Conservation (phyloP, 2,888 invertebrate genomes). For the Clepsis dumicolana region DNA sequence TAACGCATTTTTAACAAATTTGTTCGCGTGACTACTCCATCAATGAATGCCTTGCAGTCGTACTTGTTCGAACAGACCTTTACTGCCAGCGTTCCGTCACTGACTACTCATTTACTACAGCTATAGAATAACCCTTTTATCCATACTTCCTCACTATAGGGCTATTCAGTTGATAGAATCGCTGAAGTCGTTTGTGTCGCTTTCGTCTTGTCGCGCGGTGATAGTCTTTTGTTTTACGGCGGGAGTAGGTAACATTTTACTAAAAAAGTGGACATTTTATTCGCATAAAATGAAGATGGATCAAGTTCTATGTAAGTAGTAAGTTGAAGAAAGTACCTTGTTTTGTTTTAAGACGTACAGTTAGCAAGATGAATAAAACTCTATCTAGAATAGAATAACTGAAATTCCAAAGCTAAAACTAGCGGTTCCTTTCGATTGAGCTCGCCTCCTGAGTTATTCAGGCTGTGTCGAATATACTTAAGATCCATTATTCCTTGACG, state of each 20-base stretch:
- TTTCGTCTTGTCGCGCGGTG: background rate
- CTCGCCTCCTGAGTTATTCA: too few species aligned
- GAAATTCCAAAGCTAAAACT: too few species aligned
- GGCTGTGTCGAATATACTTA: background rate
- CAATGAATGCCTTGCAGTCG: background rate
- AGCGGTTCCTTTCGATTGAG: too few species aligned
- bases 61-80: background rate
- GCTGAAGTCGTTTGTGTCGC: constrained; percentile 5
- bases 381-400: too few species aligned
- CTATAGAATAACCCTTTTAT: constrained; percentile 18
- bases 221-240: constrained; percentile 8
- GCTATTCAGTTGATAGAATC: constrained; percentile 13
- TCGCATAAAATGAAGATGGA: too few species aligned
- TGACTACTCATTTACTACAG: constrained; percentile 53
- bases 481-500: background rate
- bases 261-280: background rate
- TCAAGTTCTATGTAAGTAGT: background rate
- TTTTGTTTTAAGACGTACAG: too few species aligned
- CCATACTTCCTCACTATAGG: constrained; percentile 16
- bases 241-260: background rate
- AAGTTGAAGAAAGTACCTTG: background rate
- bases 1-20: background rate
- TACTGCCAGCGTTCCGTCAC: constrained; percentile 28
- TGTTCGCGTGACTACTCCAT: background rate
- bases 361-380: too few species aligned